Evolutionary conservation across 2,888 invertebrate species (phyloP).

Genomic region (Adelphocoris suturalis): DNA sequence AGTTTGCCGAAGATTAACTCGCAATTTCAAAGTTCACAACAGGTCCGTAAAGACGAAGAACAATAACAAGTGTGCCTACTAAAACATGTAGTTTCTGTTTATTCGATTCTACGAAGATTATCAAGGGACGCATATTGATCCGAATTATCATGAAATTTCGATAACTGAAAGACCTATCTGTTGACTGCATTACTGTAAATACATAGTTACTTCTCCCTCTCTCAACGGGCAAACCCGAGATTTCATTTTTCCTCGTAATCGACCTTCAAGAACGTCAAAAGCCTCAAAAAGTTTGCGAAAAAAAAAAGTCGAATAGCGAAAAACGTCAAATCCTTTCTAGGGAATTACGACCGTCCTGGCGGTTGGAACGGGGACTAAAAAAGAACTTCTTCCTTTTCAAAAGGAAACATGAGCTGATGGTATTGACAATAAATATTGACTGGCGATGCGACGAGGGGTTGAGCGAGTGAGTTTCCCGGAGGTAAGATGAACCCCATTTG

Average conservation of each 20-base stretch:
- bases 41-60: no score
- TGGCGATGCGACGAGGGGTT: background rate
- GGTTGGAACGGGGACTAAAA: background rate
- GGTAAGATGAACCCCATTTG: conserved; percentile 69
- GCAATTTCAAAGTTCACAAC: no score
- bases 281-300: background rate
- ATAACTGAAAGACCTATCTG: no score
- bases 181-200: no score
- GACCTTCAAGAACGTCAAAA: background rate
- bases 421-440: conserved; percentile 71
- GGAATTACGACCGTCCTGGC: conserved; percentile 40
- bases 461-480: background rate
- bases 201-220: no score
- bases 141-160: no score
- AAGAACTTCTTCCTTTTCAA: conserved; percentile 30
- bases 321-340: conserved; percentile 57
- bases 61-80: no score
- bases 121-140: no score
- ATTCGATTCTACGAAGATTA: no score
- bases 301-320: conserved; percentile 47
- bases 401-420: conserved; percentile 68
- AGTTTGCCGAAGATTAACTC: no score
- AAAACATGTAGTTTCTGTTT: no score
- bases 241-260: background rate
- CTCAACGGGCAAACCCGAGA: background rate